Percentiles rank a stretch among this genome's conserved stretches.
phyloP scores from a whole-genome alignment of 2,113 vertebrate species.

The Rhombomys opimus region DNA sequence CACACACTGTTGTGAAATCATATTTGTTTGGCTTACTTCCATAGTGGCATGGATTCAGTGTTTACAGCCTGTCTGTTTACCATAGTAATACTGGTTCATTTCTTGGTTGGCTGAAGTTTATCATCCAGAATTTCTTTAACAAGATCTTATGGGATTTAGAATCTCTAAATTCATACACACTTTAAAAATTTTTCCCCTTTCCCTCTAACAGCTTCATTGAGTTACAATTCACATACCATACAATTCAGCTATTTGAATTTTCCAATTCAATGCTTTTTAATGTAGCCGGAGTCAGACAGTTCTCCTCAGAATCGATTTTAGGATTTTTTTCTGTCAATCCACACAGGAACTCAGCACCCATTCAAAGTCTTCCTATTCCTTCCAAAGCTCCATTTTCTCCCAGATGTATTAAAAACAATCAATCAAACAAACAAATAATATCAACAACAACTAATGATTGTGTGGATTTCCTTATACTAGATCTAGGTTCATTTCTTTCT shows the following conservation, averaged over 20 bases:
- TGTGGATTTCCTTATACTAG: background rate
- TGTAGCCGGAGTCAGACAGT: background rate
- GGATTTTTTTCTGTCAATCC: background rate
- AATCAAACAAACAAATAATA: background rate
- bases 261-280: slow-evolving; percentile 8
- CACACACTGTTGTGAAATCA: background rate
- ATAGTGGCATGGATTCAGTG: slow-evolving; percentile 6
- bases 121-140: slow-evolving; percentile 73
- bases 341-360: background rate
- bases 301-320: background rate
- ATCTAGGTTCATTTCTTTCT: background rate
- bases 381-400: background rate
- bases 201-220: slow-evolving; percentile 50
- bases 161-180: slow-evolving; percentile 40
- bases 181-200: slow-evolving; percentile 23
- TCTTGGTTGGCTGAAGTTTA: slow-evolving; percentile 67
- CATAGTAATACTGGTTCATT: slow-evolving; percentile 35
- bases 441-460: background rate
- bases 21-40: background rate
- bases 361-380: background rate
- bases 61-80: slow-evolving; percentile 42
- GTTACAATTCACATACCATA: slow-evolving; percentile 34
- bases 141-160: slow-evolving; percentile 64
- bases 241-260: slow-evolving; percentile 12
- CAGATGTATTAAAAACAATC: background rate